Evolutionary conservation across 2,888 invertebrate genomes (phyloP).

Genomic region (Chaetoderma sp.): DNA sequence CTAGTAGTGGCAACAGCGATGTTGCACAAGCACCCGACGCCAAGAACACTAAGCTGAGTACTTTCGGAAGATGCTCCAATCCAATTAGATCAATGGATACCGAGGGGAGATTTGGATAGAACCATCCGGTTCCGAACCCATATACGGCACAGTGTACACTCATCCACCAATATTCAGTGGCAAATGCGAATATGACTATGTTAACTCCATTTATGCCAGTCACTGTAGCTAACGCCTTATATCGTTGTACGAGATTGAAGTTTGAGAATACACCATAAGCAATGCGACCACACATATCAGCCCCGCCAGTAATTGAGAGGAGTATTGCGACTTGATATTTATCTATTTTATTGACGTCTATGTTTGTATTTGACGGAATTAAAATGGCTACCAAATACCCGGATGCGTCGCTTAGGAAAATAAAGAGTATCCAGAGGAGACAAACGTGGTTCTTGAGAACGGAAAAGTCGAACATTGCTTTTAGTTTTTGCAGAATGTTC

Average conservation of each 20-base stretch:
- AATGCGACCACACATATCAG: conserved; percentile 19
- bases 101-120: not conserved
- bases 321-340: conserved; percentile 10
- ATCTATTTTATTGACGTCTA: too few species aligned
- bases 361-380: conserved; percentile 1
- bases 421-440: not conserved
- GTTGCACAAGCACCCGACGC: not conserved
- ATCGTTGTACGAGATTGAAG: conserved; percentile 8
- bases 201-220: not conserved
- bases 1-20: not conserved
- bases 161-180: conserved; percentile 2
- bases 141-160: not conserved
- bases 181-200: conserved; percentile 3
- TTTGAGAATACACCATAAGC: conserved; percentile 24
- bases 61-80: not conserved
- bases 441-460: not conserved
- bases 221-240: conserved; percentile 9
- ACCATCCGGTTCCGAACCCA: not conserved
- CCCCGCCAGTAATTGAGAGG: conserved; percentile 14
- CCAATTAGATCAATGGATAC: not conserved
- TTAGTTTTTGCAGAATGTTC: too few species aligned
- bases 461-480: not conserved
- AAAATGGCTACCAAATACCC: conserved; percentile 13
- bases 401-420: conserved; percentile 2
- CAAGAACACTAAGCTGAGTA: not conserved